Conservation (phyloP, 2,888 invertebrate genomes). For the Pollenia amentaria region DNA sequence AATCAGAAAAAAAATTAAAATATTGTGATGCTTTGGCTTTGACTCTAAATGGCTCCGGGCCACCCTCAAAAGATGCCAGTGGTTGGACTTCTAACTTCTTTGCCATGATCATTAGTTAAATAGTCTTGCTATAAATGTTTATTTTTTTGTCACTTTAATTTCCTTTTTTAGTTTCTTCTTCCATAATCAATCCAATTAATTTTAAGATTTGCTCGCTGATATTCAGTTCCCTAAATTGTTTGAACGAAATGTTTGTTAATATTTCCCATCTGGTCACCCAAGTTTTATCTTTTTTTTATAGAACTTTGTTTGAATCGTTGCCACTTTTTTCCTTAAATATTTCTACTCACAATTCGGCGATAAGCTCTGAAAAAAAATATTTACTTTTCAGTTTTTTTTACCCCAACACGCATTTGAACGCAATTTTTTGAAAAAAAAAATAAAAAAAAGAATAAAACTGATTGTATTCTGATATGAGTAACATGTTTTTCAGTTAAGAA, state of each 20-base stretch:
- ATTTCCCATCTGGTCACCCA: conserved; percentile 27
- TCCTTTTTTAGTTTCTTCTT: too few species aligned
- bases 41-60: too few species aligned
- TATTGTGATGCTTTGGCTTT: too few species aligned
- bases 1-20: too few species aligned
- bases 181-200: too few species aligned
- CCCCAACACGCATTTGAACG: conserved; percentile 15
- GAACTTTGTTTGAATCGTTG: conserved; percentile 1
- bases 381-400: conserved; percentile 57
- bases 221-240: background rate
- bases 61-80: too few species aligned
- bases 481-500: conserved; percentile 26
- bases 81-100: too few species aligned
- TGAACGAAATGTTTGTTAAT: too few species aligned
- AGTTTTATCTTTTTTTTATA: conserved; percentile 30
- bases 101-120: too few species aligned
- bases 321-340: conserved; percentile 30
- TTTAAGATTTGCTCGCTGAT: too few species aligned
- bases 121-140: too few species aligned
- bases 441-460: background rate
- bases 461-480: conserved; percentile 30
- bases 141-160: too few species aligned
- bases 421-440: conserved; percentile 40
- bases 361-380: conserved; percentile 54
- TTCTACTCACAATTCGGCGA: conserved; percentile 52